phyloP scores from a whole-genome alignment of 2,797 vertebrate species.

The Molossus alvarezi region DNA sequence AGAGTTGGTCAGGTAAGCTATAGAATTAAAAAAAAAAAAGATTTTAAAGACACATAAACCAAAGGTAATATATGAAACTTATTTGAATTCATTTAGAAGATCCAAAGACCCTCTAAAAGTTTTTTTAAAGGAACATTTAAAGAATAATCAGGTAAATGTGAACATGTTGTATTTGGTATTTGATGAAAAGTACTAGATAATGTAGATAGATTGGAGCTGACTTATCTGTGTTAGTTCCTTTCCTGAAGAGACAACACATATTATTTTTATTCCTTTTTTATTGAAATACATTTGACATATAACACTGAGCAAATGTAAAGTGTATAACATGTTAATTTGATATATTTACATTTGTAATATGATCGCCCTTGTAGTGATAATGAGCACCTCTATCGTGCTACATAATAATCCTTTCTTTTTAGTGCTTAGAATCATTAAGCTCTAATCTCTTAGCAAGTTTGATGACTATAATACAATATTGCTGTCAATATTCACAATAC shows the following conservation, averaged over 20 bases:
- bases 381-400: neutral
- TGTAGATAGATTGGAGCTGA: neutral
- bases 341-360: neutral
- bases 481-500: neutral
- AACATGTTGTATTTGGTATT: neutral
- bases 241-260: neutral
- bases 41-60: neutral
- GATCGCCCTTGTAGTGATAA: neutral
- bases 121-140: neutral
- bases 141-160: neutral
- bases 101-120: neutral
- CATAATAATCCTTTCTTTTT: neutral
- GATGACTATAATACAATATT: neutral
- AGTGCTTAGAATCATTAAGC: neutral
- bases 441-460: neutral
- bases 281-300: conserved; percentile 14
- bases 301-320: neutral
- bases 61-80: neutral
- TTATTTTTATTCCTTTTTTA: neutral
- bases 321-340: neutral
- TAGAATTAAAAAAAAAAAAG: neutral
- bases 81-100: conserved; percentile 1
- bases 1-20: neutral
- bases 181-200: conserved; percentile 15
- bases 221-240: neutral